Conservation (phyloP, 2,113 vertebrate genomes). For the Empidonax traillii region DNA sequence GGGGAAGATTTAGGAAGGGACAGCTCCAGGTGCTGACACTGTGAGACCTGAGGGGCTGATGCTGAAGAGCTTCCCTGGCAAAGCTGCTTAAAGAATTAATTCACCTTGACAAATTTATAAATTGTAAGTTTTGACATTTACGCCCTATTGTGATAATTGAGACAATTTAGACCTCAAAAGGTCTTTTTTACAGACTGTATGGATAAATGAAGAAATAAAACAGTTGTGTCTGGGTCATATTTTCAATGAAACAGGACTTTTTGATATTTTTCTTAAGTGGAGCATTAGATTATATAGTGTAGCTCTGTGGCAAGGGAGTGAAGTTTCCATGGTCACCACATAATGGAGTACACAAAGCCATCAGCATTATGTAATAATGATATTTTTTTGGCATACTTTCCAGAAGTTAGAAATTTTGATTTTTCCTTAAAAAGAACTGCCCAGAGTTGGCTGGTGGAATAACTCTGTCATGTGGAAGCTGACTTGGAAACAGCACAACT, state of each 20-base stretch:
- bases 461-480: not conserved
- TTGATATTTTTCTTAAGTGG: not conserved
- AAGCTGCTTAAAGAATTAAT: not conserved
- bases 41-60: not conserved
- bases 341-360: not conserved
- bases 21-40: not conserved
- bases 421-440: constrained; percentile 21
- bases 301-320: not conserved
- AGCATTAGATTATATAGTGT: not conserved
- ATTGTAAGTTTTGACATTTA: not conserved
- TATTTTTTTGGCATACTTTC: not conserved
- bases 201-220: not conserved
- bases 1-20: not conserved
- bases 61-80: not conserved
- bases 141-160: not conserved
- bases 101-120: not conserved
- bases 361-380: not conserved
- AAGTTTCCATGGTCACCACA: constrained; percentile 14
- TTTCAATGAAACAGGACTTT: not conserved
- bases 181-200: not conserved
- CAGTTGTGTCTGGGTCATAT: not conserved
- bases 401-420: constrained; percentile 28
- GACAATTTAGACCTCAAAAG: not conserved
- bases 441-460: not conserved
- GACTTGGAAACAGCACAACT: not conserved